Conservation (phyloP, 2,888 invertebrate species). For the Agrochola macilenta region DNA sequence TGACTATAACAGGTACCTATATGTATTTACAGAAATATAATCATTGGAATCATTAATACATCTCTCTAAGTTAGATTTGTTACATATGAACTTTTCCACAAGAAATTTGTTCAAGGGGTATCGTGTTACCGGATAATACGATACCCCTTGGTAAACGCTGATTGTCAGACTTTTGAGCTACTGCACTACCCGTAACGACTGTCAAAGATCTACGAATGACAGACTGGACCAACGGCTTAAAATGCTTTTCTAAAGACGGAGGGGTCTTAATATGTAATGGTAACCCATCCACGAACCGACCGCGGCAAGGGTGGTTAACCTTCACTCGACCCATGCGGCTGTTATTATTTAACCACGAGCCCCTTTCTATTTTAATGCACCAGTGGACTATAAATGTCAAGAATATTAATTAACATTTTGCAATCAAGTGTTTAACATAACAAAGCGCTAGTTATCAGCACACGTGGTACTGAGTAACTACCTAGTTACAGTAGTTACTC, state of each 20-base stretch:
- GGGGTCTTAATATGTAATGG: too few relatives aligned
- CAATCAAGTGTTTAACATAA: slow-evolving; percentile 32
- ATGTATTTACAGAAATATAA: too few relatives aligned
- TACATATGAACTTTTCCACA: too few relatives aligned
- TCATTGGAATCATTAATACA: too few relatives aligned
- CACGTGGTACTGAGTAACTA: slow-evolving; percentile 36
- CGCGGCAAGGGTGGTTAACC: neutral
- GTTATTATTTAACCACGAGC: neutral
- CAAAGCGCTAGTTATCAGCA: slow-evolving; percentile 41
- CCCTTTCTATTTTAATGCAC: neutral
- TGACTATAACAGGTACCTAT: too few relatives aligned
- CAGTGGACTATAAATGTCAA: neutral
- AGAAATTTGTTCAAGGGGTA: too few relatives aligned
- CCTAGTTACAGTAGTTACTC: neutral
- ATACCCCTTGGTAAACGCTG: too few relatives aligned
- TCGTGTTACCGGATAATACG: too few relatives aligned
- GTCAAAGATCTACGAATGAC: neutral
- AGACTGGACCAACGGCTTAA: neutral
- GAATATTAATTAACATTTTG: slow-evolving; percentile 21
- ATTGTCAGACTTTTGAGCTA: too few relatives aligned
- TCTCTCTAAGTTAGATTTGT: too few relatives aligned
- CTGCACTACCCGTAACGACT: too few relatives aligned
- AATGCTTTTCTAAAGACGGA: too few relatives aligned
- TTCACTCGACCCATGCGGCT: neutral
- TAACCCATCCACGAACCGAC: neutral